Evolutionary conservation across 2,113 vertebrate genomes (phyloP).

Genomic region (Callorhinus ursinus): DNA sequence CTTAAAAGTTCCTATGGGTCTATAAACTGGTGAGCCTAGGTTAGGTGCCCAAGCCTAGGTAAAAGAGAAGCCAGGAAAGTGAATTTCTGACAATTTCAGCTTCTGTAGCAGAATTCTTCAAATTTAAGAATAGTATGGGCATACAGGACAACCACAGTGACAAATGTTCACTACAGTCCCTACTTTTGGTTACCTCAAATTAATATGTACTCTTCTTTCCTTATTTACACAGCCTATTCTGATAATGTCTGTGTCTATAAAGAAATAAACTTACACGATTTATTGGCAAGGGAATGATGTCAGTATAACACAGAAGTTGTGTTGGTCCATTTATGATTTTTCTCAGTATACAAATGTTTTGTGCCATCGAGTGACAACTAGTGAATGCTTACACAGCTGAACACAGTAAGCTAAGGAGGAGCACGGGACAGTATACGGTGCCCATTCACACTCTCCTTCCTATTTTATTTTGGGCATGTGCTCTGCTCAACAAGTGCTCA

Average conservation of each 20-base stretch:
- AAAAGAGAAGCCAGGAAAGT: background rate
- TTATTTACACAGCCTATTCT: background rate
- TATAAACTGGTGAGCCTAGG: background rate
- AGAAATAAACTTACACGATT: background rate
- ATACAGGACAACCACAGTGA: background rate
- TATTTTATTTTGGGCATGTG: background rate
- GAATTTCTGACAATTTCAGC: background rate
- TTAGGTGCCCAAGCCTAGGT: background rate
- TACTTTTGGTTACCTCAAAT: background rate
- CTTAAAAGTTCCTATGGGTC: background rate
- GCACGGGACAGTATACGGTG: rapidly evolving
- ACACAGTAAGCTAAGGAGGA: background rate
- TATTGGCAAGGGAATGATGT: background rate
- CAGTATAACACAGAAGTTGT: background rate
- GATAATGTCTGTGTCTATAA: background rate
- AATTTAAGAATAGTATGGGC: background rate
- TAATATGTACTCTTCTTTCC: background rate
- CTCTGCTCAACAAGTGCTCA: background rate
- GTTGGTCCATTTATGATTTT: background rate
- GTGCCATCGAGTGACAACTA: no score
- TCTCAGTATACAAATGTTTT: background rate
- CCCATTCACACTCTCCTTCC: background rate
- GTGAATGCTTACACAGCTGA: background rate
- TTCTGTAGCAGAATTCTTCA: background rate
- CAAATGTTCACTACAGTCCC: no score